Evolutionary conservation across 2,888 invertebrate genomes (phyloP), one percentile per base, ranked within the genome.

Genomic region (Caenorhabditis japonica): DNA sequence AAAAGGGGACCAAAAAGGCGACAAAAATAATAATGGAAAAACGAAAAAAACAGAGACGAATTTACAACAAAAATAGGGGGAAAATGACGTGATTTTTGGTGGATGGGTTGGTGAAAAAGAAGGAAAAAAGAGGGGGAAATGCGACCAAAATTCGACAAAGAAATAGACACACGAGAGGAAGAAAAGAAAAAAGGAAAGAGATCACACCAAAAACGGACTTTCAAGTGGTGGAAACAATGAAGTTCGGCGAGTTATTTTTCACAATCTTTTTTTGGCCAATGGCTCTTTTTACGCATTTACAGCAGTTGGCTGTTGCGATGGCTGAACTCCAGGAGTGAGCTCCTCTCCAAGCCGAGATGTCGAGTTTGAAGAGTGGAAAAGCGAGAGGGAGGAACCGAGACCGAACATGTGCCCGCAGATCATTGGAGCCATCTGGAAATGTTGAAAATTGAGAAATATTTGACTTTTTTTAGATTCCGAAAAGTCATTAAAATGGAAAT

Each of bases 361-460:
- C 15, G 68, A 72, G 1, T 51, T 56, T 8, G 76, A 71, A 21
- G 34, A 10, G 21, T 76, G 73, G 53, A 76, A 75, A 17, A 79
- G 64, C 1, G 80, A 75, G 8, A 79, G 72, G 1, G 81, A 79
- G 10, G 69, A 58, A n/a, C 83, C 81, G 13, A 84, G 74, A 4
- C 85, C 85, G 60, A 74, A 81, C 75, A 85, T 77, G 34, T 80
- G 80, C n/a, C 84, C 83, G 43, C 80, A 73, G 15, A 83, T 76
- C 19, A 76, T 39, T 12, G 58, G 58, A 5, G 83, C 72, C 3
- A 83, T 77, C 81, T 84, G 59, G 36, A 78, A 68, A n/a, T 30
- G n/a, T n/a, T n/a, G n/a, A n/a, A n/a, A n/a, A n/a, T n/a, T n/a
- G n/a, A n/a, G n/a, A n/a, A n/a, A n/a, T n/a, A n/a, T n/a, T n/a